Conservation (phyloP, 2,888 invertebrate species). For the Salticus scenicus region DNA sequence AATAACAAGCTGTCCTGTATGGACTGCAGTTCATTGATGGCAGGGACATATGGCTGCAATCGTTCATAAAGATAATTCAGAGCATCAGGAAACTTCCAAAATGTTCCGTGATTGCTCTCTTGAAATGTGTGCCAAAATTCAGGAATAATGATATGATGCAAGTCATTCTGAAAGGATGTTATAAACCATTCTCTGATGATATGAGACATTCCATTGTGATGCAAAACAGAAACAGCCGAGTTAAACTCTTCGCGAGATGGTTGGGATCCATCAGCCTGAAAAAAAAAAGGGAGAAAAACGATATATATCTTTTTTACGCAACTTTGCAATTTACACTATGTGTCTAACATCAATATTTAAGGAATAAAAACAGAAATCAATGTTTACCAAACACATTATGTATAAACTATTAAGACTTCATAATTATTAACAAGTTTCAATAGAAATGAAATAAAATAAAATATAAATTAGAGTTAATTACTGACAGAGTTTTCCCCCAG, state of each 20-base stretch:
- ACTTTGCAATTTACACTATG: too few relatives aligned
- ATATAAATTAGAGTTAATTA: too few relatives aligned
- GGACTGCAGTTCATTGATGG: slow-evolving; percentile 40
- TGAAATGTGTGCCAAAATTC: slow-evolving; percentile 62
- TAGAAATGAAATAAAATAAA: too few relatives aligned
- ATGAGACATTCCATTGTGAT: slow-evolving; percentile 58
- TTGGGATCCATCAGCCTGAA: neutral
- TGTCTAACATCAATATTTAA: too few relatives aligned
- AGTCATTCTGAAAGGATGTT: slow-evolving; percentile 47
- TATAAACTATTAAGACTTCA: neutral
- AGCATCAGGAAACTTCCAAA: slow-evolving; percentile 50
- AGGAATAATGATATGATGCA: slow-evolving; percentile 52
- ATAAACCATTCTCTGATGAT: slow-evolving; percentile 61
- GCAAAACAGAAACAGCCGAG: slow-evolving; percentile 46
- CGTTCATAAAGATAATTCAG: slow-evolving; percentile 44
- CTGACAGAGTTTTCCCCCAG: too few relatives aligned
- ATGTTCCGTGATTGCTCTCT: slow-evolving; percentile 17
- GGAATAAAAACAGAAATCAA: neutral
- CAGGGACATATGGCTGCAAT: slow-evolving; percentile 44
- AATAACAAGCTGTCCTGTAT: slow-evolving; percentile 35
- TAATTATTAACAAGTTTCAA: neutral
- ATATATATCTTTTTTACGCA: too few relatives aligned
- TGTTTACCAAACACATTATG: neutral
- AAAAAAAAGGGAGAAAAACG: neutral
- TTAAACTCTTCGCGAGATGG: slow-evolving; percentile 22